phyloP scores from a whole-genome alignment of 2,113 vertebrate species.

The Peromyscus polionotus region DNA sequence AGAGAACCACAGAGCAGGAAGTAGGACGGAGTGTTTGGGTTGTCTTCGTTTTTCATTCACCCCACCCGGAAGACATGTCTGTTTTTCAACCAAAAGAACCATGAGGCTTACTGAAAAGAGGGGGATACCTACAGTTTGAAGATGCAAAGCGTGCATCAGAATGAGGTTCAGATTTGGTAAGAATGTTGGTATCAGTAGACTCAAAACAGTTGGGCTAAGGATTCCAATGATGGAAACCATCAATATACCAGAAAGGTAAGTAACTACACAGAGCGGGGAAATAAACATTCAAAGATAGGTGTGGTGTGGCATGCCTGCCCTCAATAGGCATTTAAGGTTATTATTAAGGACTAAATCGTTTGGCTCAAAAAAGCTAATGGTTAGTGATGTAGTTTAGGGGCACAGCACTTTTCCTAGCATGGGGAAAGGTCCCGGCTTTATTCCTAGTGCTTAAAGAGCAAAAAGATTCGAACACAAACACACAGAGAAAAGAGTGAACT shows the following conservation, averaged over 20 bases:
- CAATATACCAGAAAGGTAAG: not conserved
- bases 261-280: not conserved
- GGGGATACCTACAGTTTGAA: not conserved
- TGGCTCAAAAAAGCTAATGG: not conserved
- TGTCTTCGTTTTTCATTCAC: not conserved
- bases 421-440: not conserved
- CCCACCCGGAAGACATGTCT: not conserved
- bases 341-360: not conserved
- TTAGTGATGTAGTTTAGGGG: not conserved
- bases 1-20: conserved; percentile 3
- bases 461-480: too few relatives aligned
- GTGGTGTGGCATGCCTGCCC: not conserved
- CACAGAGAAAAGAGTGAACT: not conserved
- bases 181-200: not conserved
- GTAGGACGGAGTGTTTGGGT: not conserved
- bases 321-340: not conserved
- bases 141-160: not conserved
- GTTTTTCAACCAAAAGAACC: not conserved
- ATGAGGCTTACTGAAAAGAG: not conserved
- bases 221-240: not conserved
- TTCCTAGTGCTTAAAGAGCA: not conserved
- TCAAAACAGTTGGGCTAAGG: conserved; percentile 1
- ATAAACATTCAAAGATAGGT: not conserved
- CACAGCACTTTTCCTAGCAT: not conserved
- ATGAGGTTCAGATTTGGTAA: not conserved